phyloP scores from a whole-genome alignment of 2,888 invertebrate species.

The Mycalesis mineus region DNA sequence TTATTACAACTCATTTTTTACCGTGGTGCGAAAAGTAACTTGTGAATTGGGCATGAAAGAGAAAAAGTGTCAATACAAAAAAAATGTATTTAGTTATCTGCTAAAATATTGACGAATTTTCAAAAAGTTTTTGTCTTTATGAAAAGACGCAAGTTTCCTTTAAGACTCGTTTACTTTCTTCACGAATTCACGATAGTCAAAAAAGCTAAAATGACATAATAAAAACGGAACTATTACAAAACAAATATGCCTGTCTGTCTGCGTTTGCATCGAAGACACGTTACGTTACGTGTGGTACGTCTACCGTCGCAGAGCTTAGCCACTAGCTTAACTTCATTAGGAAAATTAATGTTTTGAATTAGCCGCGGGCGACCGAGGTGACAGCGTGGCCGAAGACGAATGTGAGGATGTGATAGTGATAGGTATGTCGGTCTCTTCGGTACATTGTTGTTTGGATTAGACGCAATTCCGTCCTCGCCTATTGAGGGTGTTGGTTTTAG shows the following conservation, averaged over 20 bases:
- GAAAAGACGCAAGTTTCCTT: no score
- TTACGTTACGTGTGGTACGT: slow-evolving; percentile 52
- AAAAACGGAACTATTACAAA: neutral
- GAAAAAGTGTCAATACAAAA: no score
- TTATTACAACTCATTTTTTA: no score
- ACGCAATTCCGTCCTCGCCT: neutral
- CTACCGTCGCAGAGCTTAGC: slow-evolving; percentile 57
- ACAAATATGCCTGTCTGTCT: slow-evolving; percentile 38
- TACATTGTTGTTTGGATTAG: neutral
- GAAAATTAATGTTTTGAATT: slow-evolving; percentile 78
- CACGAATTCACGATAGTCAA: no score
- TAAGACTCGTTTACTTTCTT: no score
- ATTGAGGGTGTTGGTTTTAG: no score
- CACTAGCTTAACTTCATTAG: slow-evolving; percentile 73
- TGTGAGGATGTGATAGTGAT: slow-evolving; percentile 33
- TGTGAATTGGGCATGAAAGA: no score
- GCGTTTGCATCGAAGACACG: slow-evolving; percentile 67
- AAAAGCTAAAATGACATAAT: no score
- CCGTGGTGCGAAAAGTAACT: no score
- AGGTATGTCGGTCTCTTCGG: slow-evolving; percentile 20
- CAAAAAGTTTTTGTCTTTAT: no score
- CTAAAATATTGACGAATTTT: no score
- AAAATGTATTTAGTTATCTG: no score
- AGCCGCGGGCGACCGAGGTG: slow-evolving; percentile 45
- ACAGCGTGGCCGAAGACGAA: slow-evolving; percentile 42